These are phyloP conservation scores for fruit fly (Drosophila melanogaster) DNA, from an alignment of 1,140 invertebrate genomes.

Conservation along the genomic window DNA sequence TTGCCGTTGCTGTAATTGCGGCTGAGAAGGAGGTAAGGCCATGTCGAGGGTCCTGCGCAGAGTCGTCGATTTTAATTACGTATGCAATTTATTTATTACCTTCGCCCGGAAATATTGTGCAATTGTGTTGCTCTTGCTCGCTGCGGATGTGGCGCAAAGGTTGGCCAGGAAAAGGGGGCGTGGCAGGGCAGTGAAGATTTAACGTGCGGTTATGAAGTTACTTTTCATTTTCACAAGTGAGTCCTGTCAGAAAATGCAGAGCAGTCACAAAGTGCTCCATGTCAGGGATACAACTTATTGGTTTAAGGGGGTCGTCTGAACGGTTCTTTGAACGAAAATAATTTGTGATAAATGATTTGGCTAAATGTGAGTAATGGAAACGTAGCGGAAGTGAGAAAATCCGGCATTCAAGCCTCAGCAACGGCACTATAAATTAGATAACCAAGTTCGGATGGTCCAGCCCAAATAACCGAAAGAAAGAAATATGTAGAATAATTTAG, in stretches of 20 bases:
- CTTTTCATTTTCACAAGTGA: constrained; percentile 75
- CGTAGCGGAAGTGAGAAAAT: constrained; percentile 5
- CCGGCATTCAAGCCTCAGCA: not conserved
- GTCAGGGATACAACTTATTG: constrained; percentile 1
- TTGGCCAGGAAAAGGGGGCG: constrained; percentile 1
- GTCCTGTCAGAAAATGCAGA: constrained; percentile 48
- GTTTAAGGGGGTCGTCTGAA: no score
- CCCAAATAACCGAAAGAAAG: not conserved
- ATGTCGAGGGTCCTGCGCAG: constrained; percentile 50
- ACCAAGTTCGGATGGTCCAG: not conserved
- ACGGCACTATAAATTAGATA: constrained; percentile 28
- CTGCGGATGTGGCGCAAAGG: constrained; percentile 37
- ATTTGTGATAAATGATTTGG: constrained; percentile 4
- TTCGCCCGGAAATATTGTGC: constrained; percentile 79
- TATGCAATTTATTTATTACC: constrained; percentile 84
- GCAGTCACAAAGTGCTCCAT: constrained; percentile 1
- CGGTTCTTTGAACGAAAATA: no score
- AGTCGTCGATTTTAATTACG: constrained; percentile 83
- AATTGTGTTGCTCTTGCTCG: constrained; percentile 61
- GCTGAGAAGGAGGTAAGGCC: constrained; percentile 23
- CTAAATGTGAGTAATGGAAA: constrained; percentile 5
- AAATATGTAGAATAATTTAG: constrained; percentile 69
- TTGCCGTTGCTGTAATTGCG: constrained; percentile 64
- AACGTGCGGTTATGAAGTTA: constrained; percentile 74
- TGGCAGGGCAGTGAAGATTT: constrained; percentile 42